Percentiles rank a stretch among this genome's conserved stretches.
Conservation (phyloP, 2,888 invertebrate genomes). For the Sturmia bella region DNA sequence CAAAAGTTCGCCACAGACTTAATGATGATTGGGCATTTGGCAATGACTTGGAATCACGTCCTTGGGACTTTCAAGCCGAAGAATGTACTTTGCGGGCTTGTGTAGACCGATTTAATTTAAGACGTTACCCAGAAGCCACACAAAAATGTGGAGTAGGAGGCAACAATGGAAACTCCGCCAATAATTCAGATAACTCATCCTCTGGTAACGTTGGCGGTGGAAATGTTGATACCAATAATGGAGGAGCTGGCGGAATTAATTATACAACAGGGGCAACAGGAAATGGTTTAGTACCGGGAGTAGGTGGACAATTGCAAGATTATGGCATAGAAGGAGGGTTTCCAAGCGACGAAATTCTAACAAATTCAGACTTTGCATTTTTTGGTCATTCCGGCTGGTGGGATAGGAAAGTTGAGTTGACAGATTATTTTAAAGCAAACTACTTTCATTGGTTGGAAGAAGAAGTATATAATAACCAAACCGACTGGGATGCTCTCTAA, state of each 20-base stretch:
- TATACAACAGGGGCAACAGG: constrained; percentile 69
- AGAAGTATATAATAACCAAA: constrained; percentile 95
- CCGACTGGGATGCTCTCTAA: constrained; percentile 87
- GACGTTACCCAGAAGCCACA: constrained; percentile 88
- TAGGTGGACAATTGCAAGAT: constrained; percentile 74
- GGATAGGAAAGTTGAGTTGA: constrained; percentile 86
- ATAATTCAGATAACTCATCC: constrained; percentile 77
- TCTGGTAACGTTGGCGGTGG: constrained; percentile 72
- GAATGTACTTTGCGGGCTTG: constrained; percentile 96
- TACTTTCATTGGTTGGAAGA: constrained; percentile 98
- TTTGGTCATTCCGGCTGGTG: constrained; percentile 82
- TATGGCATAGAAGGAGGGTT: constrained; percentile 80
- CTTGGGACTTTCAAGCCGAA: constrained; percentile 99
- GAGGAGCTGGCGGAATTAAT: constrained; percentile 70
- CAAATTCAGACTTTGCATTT: constrained; percentile 81
- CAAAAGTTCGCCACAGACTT: constrained; percentile 96
- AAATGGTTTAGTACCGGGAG: constrained; percentile 62
- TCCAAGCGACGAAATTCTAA: constrained; percentile 80
- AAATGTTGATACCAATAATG: constrained; percentile 75
- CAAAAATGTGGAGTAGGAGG: constrained; percentile 79
- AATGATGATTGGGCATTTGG: constrained; percentile 99
- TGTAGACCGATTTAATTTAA: constrained; percentile 97
- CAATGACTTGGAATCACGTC: constrained; percentile 97
- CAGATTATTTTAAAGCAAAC: constrained; percentile 95
- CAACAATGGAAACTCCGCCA: constrained; percentile 79